Evolutionary conservation across 1,140 invertebrate genomes (phyloP).

Genomic region (Heliconius nattereri): DNA sequence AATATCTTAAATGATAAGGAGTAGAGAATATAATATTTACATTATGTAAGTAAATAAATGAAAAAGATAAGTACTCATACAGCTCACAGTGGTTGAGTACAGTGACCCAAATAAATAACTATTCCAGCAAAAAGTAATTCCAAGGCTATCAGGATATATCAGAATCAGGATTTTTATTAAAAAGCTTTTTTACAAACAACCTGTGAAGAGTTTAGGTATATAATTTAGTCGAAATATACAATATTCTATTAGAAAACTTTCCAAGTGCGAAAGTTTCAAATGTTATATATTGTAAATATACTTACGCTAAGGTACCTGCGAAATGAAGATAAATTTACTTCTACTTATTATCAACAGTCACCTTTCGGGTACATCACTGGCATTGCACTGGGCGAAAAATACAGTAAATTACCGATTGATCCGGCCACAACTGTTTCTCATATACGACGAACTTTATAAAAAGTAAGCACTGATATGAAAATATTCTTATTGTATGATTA

Average conservation of each 20-base stretch:
- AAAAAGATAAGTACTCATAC: slow-evolving; percentile 15
- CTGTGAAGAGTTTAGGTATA: not conserved
- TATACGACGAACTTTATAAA: slow-evolving; percentile 35
- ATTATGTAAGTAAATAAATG: slow-evolving; percentile 23
- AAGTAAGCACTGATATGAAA: slow-evolving; percentile 44
- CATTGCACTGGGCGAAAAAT: slow-evolving; percentile 54
- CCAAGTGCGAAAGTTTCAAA: not conserved
- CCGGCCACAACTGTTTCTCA: slow-evolving; percentile 49
- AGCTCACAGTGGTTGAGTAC: slow-evolving; percentile 5
- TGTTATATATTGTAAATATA: slow-evolving; percentile 34
- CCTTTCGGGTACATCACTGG: slow-evolving; percentile 50
- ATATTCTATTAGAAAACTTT: slow-evolving; percentile 4
- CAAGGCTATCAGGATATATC: slow-evolving; percentile 37
- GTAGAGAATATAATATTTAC: not conserved
- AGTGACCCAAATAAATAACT: slow-evolving; percentile 28
- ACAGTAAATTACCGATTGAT: slow-evolving; percentile 57
- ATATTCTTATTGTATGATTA: slow-evolving; percentile 37
- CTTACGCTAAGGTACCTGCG: slow-evolving; percentile 45
- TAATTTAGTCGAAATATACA: not conserved
- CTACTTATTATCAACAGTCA: slow-evolving; percentile 53
- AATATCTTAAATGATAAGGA: slow-evolving; percentile 10
- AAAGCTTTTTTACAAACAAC: not conserved
- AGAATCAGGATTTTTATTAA: not conserved
- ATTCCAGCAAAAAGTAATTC: slow-evolving; percentile 25
- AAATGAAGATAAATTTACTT: slow-evolving; percentile 38